A percentile compares a stretch with the other conserved stretches of the same genome.
Conservation (phyloP, 2,888 invertebrate genomes). For the Bruchidius siliquastri region DNA sequence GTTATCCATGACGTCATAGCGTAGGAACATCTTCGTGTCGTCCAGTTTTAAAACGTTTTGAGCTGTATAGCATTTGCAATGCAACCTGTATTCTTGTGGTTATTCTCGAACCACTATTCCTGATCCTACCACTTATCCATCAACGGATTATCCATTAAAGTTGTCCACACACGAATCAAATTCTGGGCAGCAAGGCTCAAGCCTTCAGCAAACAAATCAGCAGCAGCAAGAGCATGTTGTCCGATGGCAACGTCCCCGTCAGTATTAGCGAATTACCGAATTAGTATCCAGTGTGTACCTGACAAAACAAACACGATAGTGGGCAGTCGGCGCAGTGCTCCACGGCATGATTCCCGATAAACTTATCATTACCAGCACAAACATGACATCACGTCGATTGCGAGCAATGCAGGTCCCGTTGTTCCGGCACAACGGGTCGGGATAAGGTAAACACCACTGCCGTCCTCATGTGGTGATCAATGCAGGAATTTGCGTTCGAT, state of each 20-base stretch:
- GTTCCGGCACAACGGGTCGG: neutral
- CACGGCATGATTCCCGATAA: constrained; percentile 22
- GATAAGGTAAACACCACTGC: neutral
- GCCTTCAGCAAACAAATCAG: neutral
- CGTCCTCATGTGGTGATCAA: neutral
- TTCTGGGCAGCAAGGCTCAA: neutral
- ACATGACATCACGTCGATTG: constrained; percentile 43
- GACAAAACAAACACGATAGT: neutral
- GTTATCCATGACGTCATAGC: no score
- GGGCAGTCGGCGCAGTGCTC: neutral
- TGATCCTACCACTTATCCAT: no score
- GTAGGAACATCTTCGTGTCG: no score
- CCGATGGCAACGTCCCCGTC: neutral
- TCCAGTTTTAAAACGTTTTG: no score
- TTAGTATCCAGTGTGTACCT: neutral
- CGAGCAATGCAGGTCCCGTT: constrained; percentile 8
- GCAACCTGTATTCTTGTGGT: no score
- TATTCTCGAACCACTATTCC: no score
- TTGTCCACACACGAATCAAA: no score
- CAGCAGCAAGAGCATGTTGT: neutral
- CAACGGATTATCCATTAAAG: no score
- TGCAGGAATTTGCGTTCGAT: neutral
- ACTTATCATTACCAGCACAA: constrained; percentile 44
- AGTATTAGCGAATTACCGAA: neutral
- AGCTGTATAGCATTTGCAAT: no score